Evolutionary conservation across 2,797 vertebrate genomes (phyloP).

Genomic region (Eupleurogrammus muticus): DNA sequence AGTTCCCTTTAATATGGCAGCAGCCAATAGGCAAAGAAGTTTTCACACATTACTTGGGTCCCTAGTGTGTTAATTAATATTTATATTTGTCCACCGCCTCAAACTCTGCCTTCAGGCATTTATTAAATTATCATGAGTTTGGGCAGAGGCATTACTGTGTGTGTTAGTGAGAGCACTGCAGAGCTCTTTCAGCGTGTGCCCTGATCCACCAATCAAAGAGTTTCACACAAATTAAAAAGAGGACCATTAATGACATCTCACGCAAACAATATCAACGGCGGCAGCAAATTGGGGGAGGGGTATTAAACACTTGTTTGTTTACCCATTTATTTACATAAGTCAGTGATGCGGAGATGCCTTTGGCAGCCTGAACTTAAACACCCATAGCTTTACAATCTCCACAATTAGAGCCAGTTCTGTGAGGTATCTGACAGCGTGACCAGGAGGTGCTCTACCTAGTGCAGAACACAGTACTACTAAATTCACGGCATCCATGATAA

Average conservation of each 20-base stretch:
- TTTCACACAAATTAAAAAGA: constrained; percentile 49
- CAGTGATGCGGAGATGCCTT: constrained; percentile 72
- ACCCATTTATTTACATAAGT: constrained; percentile 75
- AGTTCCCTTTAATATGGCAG: constrained; percentile 76
- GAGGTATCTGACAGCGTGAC: constrained; percentile 81
- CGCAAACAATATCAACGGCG: constrained; percentile 57
- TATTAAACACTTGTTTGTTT: constrained; percentile 72
- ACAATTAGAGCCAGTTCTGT: constrained; percentile 81
- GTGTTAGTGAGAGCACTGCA: constrained; percentile 59
- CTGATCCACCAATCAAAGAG: constrained; percentile 58
- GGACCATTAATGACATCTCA: constrained; percentile 44
- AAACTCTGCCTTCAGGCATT: constrained; percentile 87
- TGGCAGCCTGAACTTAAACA: constrained; percentile 72
- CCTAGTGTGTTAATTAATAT: constrained; percentile 88
- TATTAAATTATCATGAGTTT: constrained; percentile 87
- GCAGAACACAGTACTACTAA: constrained; percentile 72
- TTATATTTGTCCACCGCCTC: constrained; percentile 88
- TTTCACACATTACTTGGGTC: constrained; percentile 77
- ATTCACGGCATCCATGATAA: constrained; percentile 80
- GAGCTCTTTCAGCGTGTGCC: constrained; percentile 39
- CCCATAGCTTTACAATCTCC: constrained; percentile 79
- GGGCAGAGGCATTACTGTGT: constrained; percentile 69
- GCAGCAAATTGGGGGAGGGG: constrained; percentile 42
- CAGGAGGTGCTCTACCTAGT: constrained; percentile 74
- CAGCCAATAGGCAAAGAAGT: constrained; percentile 78